Evolutionary conservation across 2,888 invertebrate genomes (phyloP).

Genomic region (Trichopoda pennipes): DNA sequence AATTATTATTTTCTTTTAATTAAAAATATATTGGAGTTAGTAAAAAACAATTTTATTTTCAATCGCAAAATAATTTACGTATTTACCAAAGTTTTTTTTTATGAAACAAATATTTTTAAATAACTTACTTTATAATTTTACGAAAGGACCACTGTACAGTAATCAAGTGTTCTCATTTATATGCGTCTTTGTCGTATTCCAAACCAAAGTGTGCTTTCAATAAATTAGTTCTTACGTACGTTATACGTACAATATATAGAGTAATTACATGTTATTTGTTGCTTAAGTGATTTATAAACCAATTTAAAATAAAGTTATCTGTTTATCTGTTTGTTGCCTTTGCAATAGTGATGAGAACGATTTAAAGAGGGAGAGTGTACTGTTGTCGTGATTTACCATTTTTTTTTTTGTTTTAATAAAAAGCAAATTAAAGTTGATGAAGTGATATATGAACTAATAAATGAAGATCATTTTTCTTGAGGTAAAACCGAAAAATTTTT

Average conservation of each 20-base stretch:
- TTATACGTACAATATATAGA: slow-evolving; percentile 61
- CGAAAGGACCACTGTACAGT: slow-evolving; percentile 17
- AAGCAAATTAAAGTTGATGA: slow-evolving; percentile 52
- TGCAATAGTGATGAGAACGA: slow-evolving; percentile 34
- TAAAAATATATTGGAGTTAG: too few species aligned
- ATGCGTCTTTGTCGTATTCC: slow-evolving; percentile 25
- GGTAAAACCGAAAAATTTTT: slow-evolving; percentile 3
- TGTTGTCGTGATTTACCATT: slow-evolving; percentile 33
- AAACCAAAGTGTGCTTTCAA: slow-evolving; percentile 10
- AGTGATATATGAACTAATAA: slow-evolving; percentile 57
- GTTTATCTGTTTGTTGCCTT: slow-evolving; percentile 33
- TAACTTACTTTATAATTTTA: not conserved
- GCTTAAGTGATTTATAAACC: slow-evolving; percentile 68
- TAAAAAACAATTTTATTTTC: too few species aligned
- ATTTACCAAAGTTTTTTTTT: too few species aligned
- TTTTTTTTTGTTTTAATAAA: slow-evolving; percentile 41
- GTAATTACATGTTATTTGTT: slow-evolving; percentile 69
- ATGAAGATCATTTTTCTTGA: slow-evolving; percentile 10
- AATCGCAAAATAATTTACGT: too few species aligned
- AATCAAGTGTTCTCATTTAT: slow-evolving; percentile 51
- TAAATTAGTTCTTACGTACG: not conserved
- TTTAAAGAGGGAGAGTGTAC: slow-evolving; percentile 41
- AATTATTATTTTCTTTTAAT: too few species aligned
- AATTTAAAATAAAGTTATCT: slow-evolving; percentile 68
- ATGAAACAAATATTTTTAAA: not conserved